phyloP scores from a whole-genome alignment of 2,797 vertebrate species.

The Champsocephalus gunnari region DNA sequence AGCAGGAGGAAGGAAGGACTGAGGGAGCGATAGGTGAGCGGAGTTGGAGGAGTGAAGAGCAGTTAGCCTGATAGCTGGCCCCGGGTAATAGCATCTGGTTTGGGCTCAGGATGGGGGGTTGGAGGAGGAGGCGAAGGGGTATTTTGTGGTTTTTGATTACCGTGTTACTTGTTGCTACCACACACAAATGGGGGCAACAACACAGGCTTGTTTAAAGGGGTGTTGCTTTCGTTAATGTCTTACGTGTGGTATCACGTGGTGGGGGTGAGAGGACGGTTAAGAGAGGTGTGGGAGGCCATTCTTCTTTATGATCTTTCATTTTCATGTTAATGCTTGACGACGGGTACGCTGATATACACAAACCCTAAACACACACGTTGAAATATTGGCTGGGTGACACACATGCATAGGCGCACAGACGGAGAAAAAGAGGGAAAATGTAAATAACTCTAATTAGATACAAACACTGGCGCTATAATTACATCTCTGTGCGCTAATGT shows the following conservation, averaged over 20 bases:
- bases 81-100: constrained; percentile 78
- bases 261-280: constrained; percentile 35
- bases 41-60: constrained; percentile 57
- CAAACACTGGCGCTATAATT: constrained; percentile 74
- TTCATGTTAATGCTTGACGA: constrained; percentile 74
- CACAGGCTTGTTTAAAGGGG: constrained; percentile 55
- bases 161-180: constrained; percentile 52
- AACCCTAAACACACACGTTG: constrained; percentile 58
- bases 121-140: constrained; percentile 41
- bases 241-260: constrained; percentile 29
- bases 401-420: constrained; percentile 14
- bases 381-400: constrained; percentile 35
- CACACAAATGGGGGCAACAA: constrained; percentile 63
- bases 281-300: constrained; percentile 52
- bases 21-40: constrained; percentile 62
- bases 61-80: constrained; percentile 69
- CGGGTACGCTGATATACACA: constrained; percentile 68
- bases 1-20: constrained; percentile 75
- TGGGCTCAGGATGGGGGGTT: constrained; percentile 51
- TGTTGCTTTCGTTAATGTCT: constrained; percentile 57
- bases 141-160: constrained; percentile 66
- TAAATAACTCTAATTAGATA: constrained; percentile 80
- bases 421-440: constrained; percentile 54
- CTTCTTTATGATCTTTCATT: constrained; percentile 58
- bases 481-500: constrained; percentile 75